Percentiles rank a stretch among this genome's conserved stretches.
Evolutionary conservation across 2,888 invertebrate genomes (phyloP).

Genomic region (Drosophila planitibia): DNA sequence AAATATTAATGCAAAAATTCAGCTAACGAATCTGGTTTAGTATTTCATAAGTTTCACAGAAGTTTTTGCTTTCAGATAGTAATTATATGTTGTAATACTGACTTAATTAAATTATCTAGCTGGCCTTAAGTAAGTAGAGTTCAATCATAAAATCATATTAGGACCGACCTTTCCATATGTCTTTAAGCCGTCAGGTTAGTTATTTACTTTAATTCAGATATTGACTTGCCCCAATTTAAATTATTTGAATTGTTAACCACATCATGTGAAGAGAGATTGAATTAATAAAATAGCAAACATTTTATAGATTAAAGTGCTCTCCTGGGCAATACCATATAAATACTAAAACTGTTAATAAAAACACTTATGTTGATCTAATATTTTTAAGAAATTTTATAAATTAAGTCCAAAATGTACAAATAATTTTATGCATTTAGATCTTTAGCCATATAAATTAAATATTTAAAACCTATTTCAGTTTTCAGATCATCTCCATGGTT

Average conservation of each 20-base stretch:
- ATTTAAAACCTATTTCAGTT: neutral
- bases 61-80: neutral
- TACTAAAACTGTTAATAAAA: neutral
- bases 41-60: neutral
- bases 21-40: neutral
- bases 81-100: neutral
- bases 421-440: neutral
- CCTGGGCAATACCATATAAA: neutral
- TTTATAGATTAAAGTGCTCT: neutral
- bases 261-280: neutral
- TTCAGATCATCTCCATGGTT: neutral
- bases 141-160: neutral
- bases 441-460: neutral
- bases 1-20: neutral
- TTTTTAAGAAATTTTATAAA: neutral
- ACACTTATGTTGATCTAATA: neutral
- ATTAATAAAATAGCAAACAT: neutral
- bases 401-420: neutral
- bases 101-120: neutral
- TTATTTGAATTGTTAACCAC: neutral
- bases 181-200: constrained; percentile 2
- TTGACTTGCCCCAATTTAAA: constrained; percentile 15
- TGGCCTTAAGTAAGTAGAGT: neutral
- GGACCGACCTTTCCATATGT: constrained; percentile 6
- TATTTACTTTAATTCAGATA: constrained; percentile 7